These are phyloP conservation scores for Dendronephthya gigantea DNA, from an alignment of 64 coral and sea anemone genomes.

Conservation along the genomic window DNA sequence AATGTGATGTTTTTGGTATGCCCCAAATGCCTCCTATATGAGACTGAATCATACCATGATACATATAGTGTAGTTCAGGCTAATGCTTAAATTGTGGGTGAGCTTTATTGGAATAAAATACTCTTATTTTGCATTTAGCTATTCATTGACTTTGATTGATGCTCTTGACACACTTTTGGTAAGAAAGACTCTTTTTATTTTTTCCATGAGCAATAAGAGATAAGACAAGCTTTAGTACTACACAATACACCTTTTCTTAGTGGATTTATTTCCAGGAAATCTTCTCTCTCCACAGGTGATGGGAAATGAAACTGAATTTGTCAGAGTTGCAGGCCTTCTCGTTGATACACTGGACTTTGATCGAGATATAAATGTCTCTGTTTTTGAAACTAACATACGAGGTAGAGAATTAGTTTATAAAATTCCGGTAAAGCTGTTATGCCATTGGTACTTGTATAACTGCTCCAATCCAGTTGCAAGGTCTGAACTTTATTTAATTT, in stretches of 20 bases:
- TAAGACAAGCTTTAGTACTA: too few relatives aligned
- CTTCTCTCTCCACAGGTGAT: neutral
- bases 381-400: constrained; percentile 9
- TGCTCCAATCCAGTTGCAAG: too few relatives aligned
- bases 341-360: neutral
- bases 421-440: too few relatives aligned
- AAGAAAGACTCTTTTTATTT: too few relatives aligned
- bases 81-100: neutral
- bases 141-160: constrained; percentile 91
- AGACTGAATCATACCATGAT: too few relatives aligned
- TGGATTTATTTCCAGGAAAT: neutral
- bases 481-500: neutral
- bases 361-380: constrained; percentile 13
- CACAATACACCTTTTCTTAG: too few relatives aligned
- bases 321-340: neutral
- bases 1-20: too few relatives aligned
- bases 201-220: too few relatives aligned
- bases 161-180: constrained; percentile 84
- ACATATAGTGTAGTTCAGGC: too few relatives aligned
- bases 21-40: too few relatives aligned
- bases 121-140: constrained; percentile 38
- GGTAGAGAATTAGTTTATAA: constrained; percentile 13
- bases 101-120: neutral
- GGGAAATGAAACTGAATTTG: constrained; percentile 6
- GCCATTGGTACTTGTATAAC: too few relatives aligned